phyloP scores from a whole-genome alignment of 2,888 invertebrate genomes.

The Cheilosia impressa region DNA sequence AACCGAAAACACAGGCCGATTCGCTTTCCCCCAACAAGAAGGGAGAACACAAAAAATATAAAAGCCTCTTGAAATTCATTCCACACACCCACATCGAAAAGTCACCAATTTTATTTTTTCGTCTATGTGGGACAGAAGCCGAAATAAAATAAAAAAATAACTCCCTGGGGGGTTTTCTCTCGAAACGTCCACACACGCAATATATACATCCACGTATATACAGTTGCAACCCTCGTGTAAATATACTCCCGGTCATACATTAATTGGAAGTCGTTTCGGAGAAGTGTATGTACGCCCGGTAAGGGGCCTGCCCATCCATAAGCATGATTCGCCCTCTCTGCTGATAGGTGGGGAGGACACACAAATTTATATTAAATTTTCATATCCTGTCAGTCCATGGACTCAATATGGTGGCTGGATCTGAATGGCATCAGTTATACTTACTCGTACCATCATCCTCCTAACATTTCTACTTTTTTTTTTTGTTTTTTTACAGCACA shows the following conservation, averaged over 20 bases:
- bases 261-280: slow-evolving; percentile 61
- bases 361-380: slow-evolving; percentile 73
- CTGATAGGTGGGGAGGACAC: slow-evolving; percentile 30
- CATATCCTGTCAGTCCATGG: slow-evolving; percentile 66
- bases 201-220: background rate
- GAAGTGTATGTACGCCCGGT: background rate
- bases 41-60: background rate
- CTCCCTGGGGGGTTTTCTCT: slow-evolving; percentile 6
- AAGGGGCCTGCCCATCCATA: background rate
- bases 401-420: slow-evolving; percentile 49
- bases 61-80: slow-evolving; percentile 46
- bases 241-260: slow-evolving; percentile 53
- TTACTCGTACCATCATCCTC: slow-evolving; percentile 11
- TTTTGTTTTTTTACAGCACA: slow-evolving; percentile 80
- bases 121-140: background rate
- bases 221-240: slow-evolving; percentile 22
- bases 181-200: slow-evolving; percentile 14
- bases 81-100: slow-evolving; percentile 12
- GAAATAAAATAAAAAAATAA: slow-evolving; percentile 4
- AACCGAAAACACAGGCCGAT: slow-evolving; percentile 40
- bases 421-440: slow-evolving; percentile 52
- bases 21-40: background rate
- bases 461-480: slow-evolving; percentile 39
- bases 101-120: slow-evolving; percentile 3
- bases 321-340: slow-evolving; percentile 13